These are phyloP conservation scores for Bothrops alternatus DNA, from an alignment of 2,797 vertebrate species.

Conservation along the genomic window DNA sequence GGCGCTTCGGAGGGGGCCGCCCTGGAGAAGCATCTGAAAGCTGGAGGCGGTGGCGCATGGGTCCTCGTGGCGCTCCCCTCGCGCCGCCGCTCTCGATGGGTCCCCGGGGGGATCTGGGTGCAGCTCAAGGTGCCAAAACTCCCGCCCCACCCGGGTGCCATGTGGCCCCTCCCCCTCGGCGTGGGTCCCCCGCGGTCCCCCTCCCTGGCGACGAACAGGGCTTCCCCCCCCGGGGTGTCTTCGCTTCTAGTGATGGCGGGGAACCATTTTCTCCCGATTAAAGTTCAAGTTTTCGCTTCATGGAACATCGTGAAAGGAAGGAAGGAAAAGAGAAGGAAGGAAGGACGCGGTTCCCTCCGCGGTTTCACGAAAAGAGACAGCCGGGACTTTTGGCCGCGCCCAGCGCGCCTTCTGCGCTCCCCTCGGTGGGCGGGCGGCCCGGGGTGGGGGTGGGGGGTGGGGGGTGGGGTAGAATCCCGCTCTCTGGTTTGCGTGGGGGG, in stretches of 20 bases:
- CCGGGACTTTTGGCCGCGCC: not conserved
- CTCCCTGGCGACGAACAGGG: no score
- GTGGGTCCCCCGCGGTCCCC: not conserved
- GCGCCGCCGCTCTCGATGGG: not conserved
- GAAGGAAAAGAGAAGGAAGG: no score
- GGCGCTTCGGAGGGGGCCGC: not conserved
- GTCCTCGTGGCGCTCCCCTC: not conserved
- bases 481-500: no score
- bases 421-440: not conserved
- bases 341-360: no score
- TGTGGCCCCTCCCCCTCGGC: no score
- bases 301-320: no score
- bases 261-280: not conserved
- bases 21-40: not conserved
- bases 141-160: no score
- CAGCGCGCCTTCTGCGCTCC: not conserved
- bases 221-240: no score
- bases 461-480: not conserved
- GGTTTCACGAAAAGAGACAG: fast-evolving
- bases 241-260: no score
- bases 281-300: not conserved
- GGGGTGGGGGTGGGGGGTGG: no score
- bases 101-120: not conserved
- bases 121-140: no score
- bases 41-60: not conserved